A percentile compares a stretch with the other conserved stretches of the same genome.
phyloP scores from a whole-genome alignment of 2,797 vertebrate species.

The Phylloscopus collybita region DNA sequence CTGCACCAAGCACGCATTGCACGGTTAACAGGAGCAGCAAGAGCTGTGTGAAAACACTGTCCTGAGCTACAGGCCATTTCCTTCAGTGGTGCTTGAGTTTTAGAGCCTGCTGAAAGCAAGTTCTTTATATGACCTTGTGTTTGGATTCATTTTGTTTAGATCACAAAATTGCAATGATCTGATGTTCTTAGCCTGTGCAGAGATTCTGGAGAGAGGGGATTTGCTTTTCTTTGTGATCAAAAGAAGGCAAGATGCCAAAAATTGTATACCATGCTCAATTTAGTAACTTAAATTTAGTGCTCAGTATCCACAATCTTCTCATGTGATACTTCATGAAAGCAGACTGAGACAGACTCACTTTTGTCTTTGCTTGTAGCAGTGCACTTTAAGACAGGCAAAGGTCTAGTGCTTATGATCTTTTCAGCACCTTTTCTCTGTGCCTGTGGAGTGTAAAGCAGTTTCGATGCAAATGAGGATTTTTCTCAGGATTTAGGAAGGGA shows the following conservation, averaged over 20 bases:
- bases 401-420: neutral
- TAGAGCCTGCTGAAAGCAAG: neutral
- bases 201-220: neutral
- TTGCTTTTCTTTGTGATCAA: neutral
- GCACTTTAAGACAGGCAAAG: neutral
- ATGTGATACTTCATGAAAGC: neutral
- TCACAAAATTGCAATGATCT: neutral
- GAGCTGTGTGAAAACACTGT: neutral
- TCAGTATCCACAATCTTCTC: neutral
- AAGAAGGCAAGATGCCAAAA: neutral
- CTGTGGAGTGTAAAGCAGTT: neutral
- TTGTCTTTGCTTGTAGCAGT: neutral
- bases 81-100: neutral
- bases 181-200: neutral
- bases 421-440: neutral
- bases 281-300: neutral
- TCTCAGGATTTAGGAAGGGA: neutral
- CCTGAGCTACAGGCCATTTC: neutral
- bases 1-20: neutral
- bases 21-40: neutral
- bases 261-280: neutral
- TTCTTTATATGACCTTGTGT: neutral
- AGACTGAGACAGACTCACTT: neutral
- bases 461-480: neutral
- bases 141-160: neutral